phyloP scores from a whole-genome alignment of 2,888 invertebrate genomes.

The Unio delphinus region DNA sequence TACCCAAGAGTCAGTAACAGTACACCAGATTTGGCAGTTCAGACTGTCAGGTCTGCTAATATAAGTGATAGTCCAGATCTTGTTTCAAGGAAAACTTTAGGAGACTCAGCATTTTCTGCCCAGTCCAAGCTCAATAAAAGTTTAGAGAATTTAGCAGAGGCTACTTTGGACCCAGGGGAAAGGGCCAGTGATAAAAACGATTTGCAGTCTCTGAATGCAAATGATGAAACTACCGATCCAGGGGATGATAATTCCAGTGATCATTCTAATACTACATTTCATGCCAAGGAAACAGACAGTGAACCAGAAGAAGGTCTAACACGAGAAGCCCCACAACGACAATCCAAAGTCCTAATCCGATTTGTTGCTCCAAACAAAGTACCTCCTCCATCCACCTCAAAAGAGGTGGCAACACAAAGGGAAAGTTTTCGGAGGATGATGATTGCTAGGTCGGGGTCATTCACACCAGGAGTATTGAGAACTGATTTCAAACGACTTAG shows the following conservation, averaged over 20 bases:
- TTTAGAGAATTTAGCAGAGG: slow-evolving; percentile 50
- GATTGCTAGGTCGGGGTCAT: slow-evolving; percentile 56
- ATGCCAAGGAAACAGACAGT: slow-evolving; percentile 59
- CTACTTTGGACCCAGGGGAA: slow-evolving; percentile 24
- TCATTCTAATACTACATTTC: slow-evolving; percentile 60
- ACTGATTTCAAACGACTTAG: slow-evolving; percentile 21
- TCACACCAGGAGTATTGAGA: slow-evolving; percentile 34
- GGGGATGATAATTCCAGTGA: slow-evolving; percentile 60
- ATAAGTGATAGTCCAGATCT: slow-evolving; percentile 64
- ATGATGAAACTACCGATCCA: slow-evolving; percentile 4
- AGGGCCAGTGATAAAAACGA: slow-evolving; percentile 23
- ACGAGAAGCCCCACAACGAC: slow-evolving; percentile 38
- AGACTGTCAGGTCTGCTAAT: slow-evolving; percentile 37
- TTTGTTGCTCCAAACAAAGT: slow-evolving; percentile 60
- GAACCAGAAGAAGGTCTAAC: slow-evolving; percentile 47
- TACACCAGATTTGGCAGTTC: slow-evolving; percentile 84
- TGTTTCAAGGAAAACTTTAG: slow-evolving; percentile 77
- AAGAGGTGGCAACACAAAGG: slow-evolving; percentile 58
- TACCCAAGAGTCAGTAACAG: slow-evolving; percentile 84
- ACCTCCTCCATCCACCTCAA: slow-evolving; percentile 59
- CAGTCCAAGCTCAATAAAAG: slow-evolving; percentile 53
- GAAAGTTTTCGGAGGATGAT: slow-evolving; percentile 62
- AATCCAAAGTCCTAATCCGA: slow-evolving; percentile 56
- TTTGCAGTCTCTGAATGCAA: slow-evolving; percentile 10
- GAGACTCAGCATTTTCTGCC: slow-evolving; percentile 33